Conservation (phyloP, 2,888 invertebrate genomes). For the Bibio marci region DNA sequence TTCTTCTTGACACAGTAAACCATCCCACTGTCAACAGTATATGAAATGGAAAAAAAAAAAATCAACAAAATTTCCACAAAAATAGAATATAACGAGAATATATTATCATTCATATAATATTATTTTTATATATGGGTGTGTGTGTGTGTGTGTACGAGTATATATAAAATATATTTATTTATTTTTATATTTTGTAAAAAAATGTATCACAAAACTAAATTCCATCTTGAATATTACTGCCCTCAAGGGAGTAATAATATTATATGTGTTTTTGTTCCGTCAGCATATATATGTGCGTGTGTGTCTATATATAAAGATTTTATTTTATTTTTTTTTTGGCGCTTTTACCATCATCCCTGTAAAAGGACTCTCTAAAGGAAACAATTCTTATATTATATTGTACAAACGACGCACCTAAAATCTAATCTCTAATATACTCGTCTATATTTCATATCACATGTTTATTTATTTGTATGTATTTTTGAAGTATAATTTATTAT, state of each 20-base stretch:
- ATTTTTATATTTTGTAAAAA: conserved; percentile 1
- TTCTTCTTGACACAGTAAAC: conserved; percentile 5
- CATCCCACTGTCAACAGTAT: conserved; percentile 5
- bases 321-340: no score
- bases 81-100: conserved; percentile 6
- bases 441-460: no score
- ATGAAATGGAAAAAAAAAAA: not conserved
- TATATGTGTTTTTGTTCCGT: conserved; percentile 3
- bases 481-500: no score
- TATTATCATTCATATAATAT: conserved; percentile 6
- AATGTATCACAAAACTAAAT: conserved; percentile 4
- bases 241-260: conserved; percentile 5
- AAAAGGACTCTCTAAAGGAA: no score
- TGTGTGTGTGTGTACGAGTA: not conserved
- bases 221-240: conserved; percentile 7
- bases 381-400: no score
- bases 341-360: no score
- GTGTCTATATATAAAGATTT: no score
- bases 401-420: no score
- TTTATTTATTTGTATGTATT: no score
- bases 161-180: not conserved
- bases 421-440: no score
- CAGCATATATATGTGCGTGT: no score
- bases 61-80: conserved; percentile 3
- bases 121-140: not conserved